These are phyloP conservation scores for Drosophila melanosoma DNA, from an alignment of 2,888 invertebrate species.

Conservation along the genomic window DNA sequence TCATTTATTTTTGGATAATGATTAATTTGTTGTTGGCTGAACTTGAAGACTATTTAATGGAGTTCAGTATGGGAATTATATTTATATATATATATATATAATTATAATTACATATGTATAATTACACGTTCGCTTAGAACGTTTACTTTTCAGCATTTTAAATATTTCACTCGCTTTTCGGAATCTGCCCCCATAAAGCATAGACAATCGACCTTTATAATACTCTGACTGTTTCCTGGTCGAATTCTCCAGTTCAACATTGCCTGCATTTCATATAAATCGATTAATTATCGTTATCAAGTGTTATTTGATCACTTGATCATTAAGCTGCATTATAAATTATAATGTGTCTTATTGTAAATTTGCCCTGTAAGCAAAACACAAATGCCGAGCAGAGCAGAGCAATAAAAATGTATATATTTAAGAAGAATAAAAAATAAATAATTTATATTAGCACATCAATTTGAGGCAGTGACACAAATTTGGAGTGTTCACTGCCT, in stretches of 20 bases:
- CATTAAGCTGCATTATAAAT: not conserved
- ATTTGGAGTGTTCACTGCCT: too few species aligned
- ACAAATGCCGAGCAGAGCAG: too few species aligned
- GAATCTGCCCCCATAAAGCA: not conserved
- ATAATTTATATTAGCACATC: too few species aligned
- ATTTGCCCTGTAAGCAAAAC: too few species aligned
- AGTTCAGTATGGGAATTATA: not conserved
- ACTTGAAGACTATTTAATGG: constrained; percentile 30
- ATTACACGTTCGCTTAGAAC: constrained; percentile 30
- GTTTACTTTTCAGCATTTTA: constrained; percentile 8
- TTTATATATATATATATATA: not conserved
- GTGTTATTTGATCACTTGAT: not conserved
- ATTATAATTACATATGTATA: too few species aligned
- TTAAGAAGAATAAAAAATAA: too few species aligned
- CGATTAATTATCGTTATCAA: not conserved
- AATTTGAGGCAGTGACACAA: too few species aligned
- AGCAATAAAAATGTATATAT: too few species aligned
- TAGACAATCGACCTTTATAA: too few species aligned
- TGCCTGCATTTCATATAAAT: not conserved
- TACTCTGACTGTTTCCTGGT: too few species aligned
- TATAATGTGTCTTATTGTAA: too few species aligned
- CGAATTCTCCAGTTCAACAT: too few species aligned
- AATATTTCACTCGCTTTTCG: not conserved
- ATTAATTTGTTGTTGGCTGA: constrained; percentile 12
- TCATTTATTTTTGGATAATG: constrained; percentile 3